These are phyloP conservation scores for Caenorhabditis japonica DNA, from an alignment of 2,888 invertebrate genomes.

Conservation along the genomic window DNA sequence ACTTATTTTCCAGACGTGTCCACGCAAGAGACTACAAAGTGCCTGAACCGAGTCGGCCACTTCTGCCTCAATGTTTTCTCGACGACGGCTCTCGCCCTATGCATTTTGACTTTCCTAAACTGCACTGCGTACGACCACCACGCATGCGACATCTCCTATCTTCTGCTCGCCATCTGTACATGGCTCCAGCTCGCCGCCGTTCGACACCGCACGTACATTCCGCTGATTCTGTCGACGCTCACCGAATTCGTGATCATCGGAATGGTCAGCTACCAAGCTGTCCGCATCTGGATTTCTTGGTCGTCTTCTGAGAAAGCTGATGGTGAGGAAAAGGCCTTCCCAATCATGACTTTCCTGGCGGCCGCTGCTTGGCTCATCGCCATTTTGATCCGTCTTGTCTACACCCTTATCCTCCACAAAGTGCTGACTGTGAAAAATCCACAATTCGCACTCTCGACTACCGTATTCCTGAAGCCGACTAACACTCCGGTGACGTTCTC, in stretches of 20 bases:
- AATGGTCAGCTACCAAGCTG: not conserved
- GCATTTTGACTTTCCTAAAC: not conserved
- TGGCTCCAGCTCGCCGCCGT: constrained; percentile 42
- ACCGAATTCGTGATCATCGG: constrained; percentile 10
- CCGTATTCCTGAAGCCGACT: constrained; percentile 37
- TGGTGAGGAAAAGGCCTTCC: not conserved
- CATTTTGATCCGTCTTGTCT: constrained; percentile 18
- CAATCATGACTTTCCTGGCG: not conserved
- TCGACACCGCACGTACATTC: constrained; percentile 20
- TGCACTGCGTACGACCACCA: not conserved
- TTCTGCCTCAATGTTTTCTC: constrained; percentile 39
- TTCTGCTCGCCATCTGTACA: constrained; percentile 18
- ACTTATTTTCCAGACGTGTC: constrained; percentile 13
- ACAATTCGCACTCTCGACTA: constrained; percentile 20
- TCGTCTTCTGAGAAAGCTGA: not conserved
- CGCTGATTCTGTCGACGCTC: constrained; percentile 18
- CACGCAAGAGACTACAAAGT: constrained; percentile 12
- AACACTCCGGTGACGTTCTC: constrained; percentile 45
- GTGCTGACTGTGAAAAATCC: constrained; percentile 27
- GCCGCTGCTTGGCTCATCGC: constrained; percentile 5
- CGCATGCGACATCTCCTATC: not conserved
- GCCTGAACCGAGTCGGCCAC: constrained; percentile 35
- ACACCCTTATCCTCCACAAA: constrained; percentile 22
- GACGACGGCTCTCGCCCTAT: constrained; percentile 4
- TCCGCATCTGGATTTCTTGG: too few species aligned